A percentile compares a stretch with the other conserved stretches of the same genome.
These are phyloP conservation scores for Sebastes vulpes DNA, from an alignment of 2,797 vertebrate genomes.

Conservation along the genomic window DNA sequence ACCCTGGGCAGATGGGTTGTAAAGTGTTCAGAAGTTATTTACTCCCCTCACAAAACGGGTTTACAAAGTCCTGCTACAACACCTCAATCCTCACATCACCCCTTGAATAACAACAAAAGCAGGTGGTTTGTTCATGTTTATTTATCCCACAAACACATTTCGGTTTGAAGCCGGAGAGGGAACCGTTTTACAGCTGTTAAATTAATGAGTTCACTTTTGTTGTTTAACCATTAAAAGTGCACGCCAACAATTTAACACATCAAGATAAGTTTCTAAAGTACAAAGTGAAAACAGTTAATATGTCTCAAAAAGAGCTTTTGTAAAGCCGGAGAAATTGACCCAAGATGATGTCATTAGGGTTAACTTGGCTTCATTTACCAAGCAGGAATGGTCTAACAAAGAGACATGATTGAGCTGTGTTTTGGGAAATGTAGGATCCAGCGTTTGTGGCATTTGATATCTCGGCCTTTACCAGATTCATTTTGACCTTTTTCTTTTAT, in stretches of 20 bases:
- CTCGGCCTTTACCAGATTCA: no score
- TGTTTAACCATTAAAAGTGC: not conserved
- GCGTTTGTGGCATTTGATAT: not conserved
- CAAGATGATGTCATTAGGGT: not conserved
- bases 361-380: not conserved
- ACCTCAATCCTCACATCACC: conserved; percentile 11
- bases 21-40: conserved; percentile 61
- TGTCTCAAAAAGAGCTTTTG: not conserved
- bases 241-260: not conserved
- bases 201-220: not conserved
- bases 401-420: not conserved
- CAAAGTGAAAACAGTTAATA: not conserved
- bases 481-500: not conserved
- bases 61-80: conserved; percentile 20
- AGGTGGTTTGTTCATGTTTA: not conserved
- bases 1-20: conserved; percentile 38
- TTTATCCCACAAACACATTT: not conserved
- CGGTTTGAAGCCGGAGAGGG: not conserved
- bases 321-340: not conserved
- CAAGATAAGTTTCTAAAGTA: no score
- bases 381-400: not conserved
- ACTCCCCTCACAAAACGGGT: conserved; percentile 24
- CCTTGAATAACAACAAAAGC: not conserved
- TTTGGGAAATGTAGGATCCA: not conserved
- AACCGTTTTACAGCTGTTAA: not conserved